Evolutionary conservation across 2,797 vertebrate genomes (phyloP), one percentile per base, ranked within the genome.

Genomic region (Clarias laeviceps): DNA sequence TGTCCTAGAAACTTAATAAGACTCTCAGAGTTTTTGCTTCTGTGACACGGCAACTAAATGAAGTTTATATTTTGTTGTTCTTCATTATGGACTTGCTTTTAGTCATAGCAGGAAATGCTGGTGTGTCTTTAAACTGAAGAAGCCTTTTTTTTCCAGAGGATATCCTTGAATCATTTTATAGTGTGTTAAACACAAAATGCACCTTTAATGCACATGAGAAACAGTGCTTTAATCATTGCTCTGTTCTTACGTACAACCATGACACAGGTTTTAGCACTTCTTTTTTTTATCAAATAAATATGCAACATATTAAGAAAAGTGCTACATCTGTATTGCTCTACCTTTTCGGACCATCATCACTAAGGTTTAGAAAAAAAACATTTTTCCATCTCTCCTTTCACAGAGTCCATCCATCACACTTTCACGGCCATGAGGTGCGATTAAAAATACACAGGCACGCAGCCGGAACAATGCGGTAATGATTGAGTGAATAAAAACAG

Each of bases 401-500:
- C 20, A 12, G 0, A 27, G 24, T 14, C 27, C 40, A 50, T 88
- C 83, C 65, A 82, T 85, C 88, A 82, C 89, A 45, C 80, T 66
- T 24, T n/a, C 65, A 11, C 65, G 68, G 90, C 87, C 64, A 72
- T 14, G 86, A 87, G 81, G 79, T 24, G 50, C 80, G 84, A 88
- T 89, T 91, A 88, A 90, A 82, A 88, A 79, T 78, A 59, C 57
- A 61, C 61, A 80, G 80, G 85, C 84, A 70, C 2, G 82, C 65
- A n/a, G 82, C 73, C 29, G 76, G 82, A 66, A 84, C 62, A 84
- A 88, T 81, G 80, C 81, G 20, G 14, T 82, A 79, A 88, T 89
- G 86, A 86, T 87, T 80, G 77, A 86, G 81, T 61, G 82, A 82
- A 85, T 88, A 76, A 87, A 89, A 88, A 85, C 87, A 87, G 88